Evolutionary conservation across 2,888 invertebrate species (phyloP).

Genomic region (Oscheius sp.): DNA sequence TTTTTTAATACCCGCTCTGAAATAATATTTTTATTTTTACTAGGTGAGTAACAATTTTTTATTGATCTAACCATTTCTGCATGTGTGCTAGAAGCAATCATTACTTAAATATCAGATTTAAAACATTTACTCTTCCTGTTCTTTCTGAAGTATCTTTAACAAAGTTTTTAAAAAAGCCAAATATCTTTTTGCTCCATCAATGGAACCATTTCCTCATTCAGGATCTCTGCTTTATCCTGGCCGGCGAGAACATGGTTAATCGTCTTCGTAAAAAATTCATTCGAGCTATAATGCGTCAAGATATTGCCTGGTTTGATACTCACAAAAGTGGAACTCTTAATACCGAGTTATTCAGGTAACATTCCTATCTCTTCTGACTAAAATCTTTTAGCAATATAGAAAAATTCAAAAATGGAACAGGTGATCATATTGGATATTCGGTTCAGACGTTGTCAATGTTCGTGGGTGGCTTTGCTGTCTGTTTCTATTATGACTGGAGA

Average conservation of each 20-base stretch:
- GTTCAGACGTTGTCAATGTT: conserved; percentile 45
- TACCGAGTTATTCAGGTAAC: conserved; percentile 33
- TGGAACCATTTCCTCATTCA: too few relatives aligned
- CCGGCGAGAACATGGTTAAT: conserved; percentile 5
- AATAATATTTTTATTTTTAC: conserved; percentile 32
- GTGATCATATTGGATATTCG: conserved; percentile 61
- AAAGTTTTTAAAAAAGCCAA: too few relatives aligned
- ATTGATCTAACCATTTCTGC: too few relatives aligned
- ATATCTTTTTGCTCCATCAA: too few relatives aligned
- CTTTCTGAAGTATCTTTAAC: too few relatives aligned
- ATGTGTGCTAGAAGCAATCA: too few relatives aligned
- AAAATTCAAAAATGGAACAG: conserved; percentile 62
- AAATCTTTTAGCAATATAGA: conserved; percentile 56
- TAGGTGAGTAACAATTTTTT: too few relatives aligned
- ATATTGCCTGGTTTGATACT: conserved; percentile 43
- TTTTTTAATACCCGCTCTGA: too few relatives aligned
- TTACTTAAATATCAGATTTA: not conserved
- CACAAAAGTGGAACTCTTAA: conserved; percentile 39
- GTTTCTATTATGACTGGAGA: conserved; percentile 58
- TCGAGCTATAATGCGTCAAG: conserved; percentile 42
- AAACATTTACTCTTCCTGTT: too few relatives aligned
- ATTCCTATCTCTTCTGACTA: not conserved
- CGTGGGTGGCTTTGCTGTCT: conserved; percentile 44
- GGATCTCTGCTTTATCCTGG: not conserved
- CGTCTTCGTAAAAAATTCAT: conserved; percentile 37